A percentile compares a stretch with the other conserved stretches of the same genome.
These are phyloP conservation scores for Corythucha ciliata DNA, from an alignment of 2,888 invertebrate species.

Conservation along the genomic window DNA sequence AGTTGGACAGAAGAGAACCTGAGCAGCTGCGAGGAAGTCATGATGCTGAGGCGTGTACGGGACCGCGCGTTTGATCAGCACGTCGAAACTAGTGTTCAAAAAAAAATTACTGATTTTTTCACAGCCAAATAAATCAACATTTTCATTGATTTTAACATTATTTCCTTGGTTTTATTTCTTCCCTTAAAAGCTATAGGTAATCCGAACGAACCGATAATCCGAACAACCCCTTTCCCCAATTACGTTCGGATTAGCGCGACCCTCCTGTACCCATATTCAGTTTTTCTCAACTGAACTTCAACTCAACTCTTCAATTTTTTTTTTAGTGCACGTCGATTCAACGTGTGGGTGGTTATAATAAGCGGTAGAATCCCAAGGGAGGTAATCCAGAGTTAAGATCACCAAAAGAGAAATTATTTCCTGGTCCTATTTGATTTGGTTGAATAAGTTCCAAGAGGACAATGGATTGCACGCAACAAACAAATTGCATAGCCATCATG, in stretches of 20 bases:
- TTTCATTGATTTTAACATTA: neutral
- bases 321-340: neutral
- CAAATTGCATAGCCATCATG: too few species aligned
- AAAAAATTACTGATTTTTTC: conserved; percentile 8
- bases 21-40: conserved; percentile 4
- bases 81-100: neutral
- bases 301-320: conserved; percentile 1
- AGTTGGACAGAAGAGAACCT: conserved; percentile 13
- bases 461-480: too few species aligned
- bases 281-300: neutral
- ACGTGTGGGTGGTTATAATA: too few species aligned
- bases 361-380: too few species aligned
- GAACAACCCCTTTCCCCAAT: neutral
- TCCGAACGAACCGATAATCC: neutral
- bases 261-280: neutral
- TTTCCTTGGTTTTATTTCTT: neutral
- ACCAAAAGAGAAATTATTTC: too few species aligned
- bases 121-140: neutral
- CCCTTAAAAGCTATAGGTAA: conserved; percentile 2
- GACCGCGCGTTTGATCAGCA: conserved; percentile 3
- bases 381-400: too few species aligned
- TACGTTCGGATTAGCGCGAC: neutral
- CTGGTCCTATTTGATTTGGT: too few species aligned
- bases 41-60: conserved; percentile 4
- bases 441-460: too few species aligned